phyloP scores from a whole-genome alignment of 2,797 vertebrate species.

The Danio aesculapii region DNA sequence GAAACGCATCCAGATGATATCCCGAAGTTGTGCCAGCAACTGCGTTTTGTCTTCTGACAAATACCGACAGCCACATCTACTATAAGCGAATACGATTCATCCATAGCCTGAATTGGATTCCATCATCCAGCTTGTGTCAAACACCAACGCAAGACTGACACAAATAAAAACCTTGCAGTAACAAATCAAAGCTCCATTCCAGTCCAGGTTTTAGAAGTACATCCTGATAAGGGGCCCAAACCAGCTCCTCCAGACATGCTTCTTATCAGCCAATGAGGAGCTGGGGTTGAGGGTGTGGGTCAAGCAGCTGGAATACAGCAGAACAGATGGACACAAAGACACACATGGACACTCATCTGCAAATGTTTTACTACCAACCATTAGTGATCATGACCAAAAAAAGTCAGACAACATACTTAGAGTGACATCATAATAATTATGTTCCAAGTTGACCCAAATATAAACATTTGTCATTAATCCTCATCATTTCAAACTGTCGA shows the following conservation, averaged over 20 bases:
- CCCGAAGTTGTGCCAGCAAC: not conserved
- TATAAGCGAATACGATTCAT: not conserved
- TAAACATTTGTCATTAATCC: not conserved
- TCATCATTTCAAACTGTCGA: constrained; percentile 2
- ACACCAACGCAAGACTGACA: not conserved
- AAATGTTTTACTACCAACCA: not conserved
- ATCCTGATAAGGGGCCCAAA: constrained; percentile 25
- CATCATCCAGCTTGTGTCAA: not conserved
- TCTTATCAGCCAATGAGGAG: constrained; percentile 54
- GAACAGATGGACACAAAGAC: constrained; percentile 58
- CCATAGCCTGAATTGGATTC: not conserved
- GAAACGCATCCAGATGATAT: constrained; percentile 25
- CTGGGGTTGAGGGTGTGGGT: constrained; percentile 52
- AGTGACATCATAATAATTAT: not conserved
- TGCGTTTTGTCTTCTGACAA: constrained; percentile 1
- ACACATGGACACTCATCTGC: constrained; percentile 37
- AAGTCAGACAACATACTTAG: not conserved
- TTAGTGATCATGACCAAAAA: constrained; percentile 1
- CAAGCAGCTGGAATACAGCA: constrained; percentile 62
- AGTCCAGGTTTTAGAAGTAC: constrained; percentile 29
- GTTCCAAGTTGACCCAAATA: not conserved
- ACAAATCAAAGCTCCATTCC: constrained; percentile 10
- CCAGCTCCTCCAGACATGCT: constrained; percentile 43
- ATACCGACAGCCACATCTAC: not conserved
- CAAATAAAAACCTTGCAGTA: not conserved